phyloP scores from a whole-genome alignment of 1,140 invertebrate genomes.

The Himalopsyche phryganea region DNA sequence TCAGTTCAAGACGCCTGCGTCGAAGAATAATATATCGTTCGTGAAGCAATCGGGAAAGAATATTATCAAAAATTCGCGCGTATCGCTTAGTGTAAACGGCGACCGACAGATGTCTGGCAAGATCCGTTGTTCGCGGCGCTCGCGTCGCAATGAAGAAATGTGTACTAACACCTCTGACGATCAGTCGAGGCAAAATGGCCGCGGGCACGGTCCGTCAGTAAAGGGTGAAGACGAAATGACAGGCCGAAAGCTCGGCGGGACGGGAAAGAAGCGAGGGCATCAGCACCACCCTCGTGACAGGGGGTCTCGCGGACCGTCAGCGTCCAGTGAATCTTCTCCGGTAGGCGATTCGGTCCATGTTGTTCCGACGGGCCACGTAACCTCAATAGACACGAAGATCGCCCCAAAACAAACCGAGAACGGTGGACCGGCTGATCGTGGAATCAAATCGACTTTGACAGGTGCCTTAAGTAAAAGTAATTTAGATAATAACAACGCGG shows the following conservation, averaged over 20 bases:
- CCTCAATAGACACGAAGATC: constrained; percentile 52
- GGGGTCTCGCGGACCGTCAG: constrained; percentile 43
- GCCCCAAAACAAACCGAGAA: constrained; percentile 35
- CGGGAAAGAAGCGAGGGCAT: constrained; percentile 58
- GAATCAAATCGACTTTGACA: constrained; percentile 19
- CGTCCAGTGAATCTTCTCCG: constrained; percentile 57
- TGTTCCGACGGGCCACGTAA: constrained; percentile 46
- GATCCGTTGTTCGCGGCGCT: constrained; percentile 6
- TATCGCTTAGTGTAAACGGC: constrained; percentile 10
- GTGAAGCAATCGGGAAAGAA: constrained; percentile 19
- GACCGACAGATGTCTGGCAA: constrained; percentile 24
- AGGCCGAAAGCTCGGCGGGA: constrained; percentile 31
- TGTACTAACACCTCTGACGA: constrained; percentile 18
- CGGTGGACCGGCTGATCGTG: constrained; percentile 30
- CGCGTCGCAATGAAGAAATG: constrained; percentile 20
- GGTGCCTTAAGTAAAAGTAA: constrained; percentile 8
- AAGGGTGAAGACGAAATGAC: constrained; percentile 16
- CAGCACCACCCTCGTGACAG: constrained; percentile 67
- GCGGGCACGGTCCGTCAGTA: constrained; percentile 17
- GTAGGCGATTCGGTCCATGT: constrained; percentile 51
- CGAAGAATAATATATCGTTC: constrained; percentile 5
- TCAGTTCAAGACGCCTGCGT: constrained; percentile 13
- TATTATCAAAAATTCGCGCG: constrained; percentile 23
- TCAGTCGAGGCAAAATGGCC: constrained; percentile 39
- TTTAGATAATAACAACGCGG: constrained; percentile 20